Evolutionary conservation across 2,797 vertebrate genomes (phyloP).

Genomic region (Pangasius djambal): DNA sequence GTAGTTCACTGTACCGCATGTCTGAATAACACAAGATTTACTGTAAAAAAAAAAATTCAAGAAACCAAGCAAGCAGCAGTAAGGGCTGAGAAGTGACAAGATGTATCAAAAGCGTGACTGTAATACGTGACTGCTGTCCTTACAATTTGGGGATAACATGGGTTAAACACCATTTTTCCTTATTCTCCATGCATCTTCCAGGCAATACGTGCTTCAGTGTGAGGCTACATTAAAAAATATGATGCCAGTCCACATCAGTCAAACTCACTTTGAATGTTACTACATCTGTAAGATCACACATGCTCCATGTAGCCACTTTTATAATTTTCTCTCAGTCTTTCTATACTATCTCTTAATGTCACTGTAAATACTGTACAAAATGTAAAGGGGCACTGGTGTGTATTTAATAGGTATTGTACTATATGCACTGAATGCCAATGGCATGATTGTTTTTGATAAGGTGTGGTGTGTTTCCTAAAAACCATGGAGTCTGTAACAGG

Average conservation of each 20-base stretch:
- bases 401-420: slow-evolving; percentile 31
- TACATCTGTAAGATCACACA: slow-evolving; percentile 26
- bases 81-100: slow-evolving; percentile 7
- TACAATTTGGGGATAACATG: background rate
- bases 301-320: slow-evolving; percentile 44
- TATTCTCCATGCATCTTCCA: background rate
- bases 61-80: slow-evolving; percentile 23
- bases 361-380: slow-evolving; percentile 51
- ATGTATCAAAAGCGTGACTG: background rate
- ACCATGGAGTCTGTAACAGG: background rate
- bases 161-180: background rate
- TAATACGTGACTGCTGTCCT: no score
- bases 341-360: slow-evolving; percentile 27
- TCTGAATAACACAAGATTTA: slow-evolving; percentile 53
- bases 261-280: slow-evolving; percentile 43
- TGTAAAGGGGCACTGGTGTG: slow-evolving; percentile 33
- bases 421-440: slow-evolving; percentile 38
- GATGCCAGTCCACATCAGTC: background rate
- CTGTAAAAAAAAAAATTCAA: slow-evolving; percentile 7
- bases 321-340: slow-evolving; percentile 31
- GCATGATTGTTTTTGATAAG: slow-evolving; percentile 33
- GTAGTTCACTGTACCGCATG: slow-evolving; percentile 62
- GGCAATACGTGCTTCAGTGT: background rate
- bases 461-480: slow-evolving; percentile 34
- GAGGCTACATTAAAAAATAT: background rate